Evolutionary conservation across 2,797 vertebrate species (phyloP), one percentile per base, ranked within the genome.

Genomic region (Urocyon cinereoargenteus): DNA sequence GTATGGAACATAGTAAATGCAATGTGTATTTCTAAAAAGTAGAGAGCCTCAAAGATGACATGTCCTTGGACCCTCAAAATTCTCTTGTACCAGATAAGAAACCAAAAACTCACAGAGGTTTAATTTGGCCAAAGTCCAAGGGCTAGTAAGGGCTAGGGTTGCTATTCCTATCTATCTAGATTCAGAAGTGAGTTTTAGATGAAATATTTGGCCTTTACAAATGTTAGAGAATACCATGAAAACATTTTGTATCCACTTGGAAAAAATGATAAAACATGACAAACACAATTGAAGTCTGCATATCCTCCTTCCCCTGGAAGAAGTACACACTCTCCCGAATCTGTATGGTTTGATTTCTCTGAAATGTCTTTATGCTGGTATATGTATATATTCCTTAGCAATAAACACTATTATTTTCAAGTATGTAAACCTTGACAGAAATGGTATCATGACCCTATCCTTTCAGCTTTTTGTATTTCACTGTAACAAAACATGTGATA

Each of bases 381-480:
- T 16, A 19, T 19, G 24, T 83, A 0, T 78, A 6, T 34, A 11
- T 68, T 91, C 31, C 36, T 73, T 94, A 40, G 24, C 61, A 40
- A 28, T n/a, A 86, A 75, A 51, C 31, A 19, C 49, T 49, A 1
- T 55, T 18, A 45, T 72, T 73, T 95, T 93, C 49, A 75, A 14
- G 55, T 94, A 92, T 84, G 87, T 95, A 86, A 36, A 16, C 22
- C 26, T 83, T 36, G 22, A 16, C 62, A 34, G 78, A 91, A 88
- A 70, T 28, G 22, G 11, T 81, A 26, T 86, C 5, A 9, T 24
- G 10, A 24, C 31, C 31, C 31, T 86, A 18, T n/a, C 49, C 59
- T 70, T 68, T 4, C 12, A 94, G 22, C 57, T 53, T 87, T 87
- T 92, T 92, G 3, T 72, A 51, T 16, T 68, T 87, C 81, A 45